Percentiles rank a stretch among this genome's conserved stretches.
Conservation (phyloP, 2,888 invertebrate genomes). For the Parnassius smintheus region DNA sequence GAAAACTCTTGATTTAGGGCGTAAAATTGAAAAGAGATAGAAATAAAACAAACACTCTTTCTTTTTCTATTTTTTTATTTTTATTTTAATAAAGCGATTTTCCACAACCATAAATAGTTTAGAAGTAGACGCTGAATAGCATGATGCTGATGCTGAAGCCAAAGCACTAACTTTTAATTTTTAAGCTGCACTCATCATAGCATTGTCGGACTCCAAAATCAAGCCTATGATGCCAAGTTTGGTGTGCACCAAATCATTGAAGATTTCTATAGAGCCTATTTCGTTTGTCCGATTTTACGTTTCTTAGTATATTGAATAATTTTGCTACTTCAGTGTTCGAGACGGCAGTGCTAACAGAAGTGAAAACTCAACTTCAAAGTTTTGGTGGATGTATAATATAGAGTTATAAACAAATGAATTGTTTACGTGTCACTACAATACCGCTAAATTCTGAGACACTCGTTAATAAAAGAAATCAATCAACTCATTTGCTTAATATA, state of each 20-base stretch:
- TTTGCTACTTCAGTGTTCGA: background rate
- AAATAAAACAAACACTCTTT: background rate
- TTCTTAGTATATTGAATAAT: background rate
- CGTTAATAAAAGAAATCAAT: no score
- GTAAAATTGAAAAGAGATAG: background rate
- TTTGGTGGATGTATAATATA: background rate
- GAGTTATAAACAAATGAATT: no score
- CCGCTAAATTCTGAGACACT: no score
- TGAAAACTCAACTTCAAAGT: background rate
- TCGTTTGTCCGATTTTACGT: background rate
- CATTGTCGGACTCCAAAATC: background rate
- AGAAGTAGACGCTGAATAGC: no score
- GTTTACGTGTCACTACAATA: no score
- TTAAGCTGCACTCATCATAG: background rate
- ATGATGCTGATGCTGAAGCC: background rate
- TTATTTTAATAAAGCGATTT: background rate
- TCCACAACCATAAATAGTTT: background rate
- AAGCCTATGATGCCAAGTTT: background rate
- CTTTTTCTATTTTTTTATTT: background rate
- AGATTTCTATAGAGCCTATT: background rate
- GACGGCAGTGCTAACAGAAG: constrained; percentile 1
- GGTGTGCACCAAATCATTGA: background rate
- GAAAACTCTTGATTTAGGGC: background rate
- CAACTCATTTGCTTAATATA: no score
- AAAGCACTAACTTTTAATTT: background rate